phyloP scores from a whole-genome alignment of 2,797 vertebrate species.

The Tauraco hartlaubi region DNA sequence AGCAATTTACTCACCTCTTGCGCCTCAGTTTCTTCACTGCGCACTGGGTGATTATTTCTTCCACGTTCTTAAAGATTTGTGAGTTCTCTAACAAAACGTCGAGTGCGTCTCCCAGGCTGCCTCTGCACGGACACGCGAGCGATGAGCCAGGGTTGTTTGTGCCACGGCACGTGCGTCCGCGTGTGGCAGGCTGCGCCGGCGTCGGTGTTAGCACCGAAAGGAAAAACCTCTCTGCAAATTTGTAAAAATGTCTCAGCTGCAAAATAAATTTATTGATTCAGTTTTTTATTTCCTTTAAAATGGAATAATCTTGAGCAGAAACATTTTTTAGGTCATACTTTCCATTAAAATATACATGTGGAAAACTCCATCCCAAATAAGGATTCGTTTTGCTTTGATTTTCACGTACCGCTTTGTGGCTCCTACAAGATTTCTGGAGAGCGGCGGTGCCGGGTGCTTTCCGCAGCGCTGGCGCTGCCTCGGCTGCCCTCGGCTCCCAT shows the following conservation, averaged over 20 bases:
- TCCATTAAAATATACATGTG: neutral
- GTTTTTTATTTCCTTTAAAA: neutral
- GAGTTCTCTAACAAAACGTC: neutral
- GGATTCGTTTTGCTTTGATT: neutral
- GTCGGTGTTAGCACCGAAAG: neutral
- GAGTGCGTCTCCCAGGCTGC: neutral
- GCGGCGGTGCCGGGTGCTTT: neutral
- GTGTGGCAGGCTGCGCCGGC: neutral
- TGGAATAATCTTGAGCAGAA: neutral
- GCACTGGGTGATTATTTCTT: neutral
- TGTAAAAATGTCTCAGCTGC: neutral
- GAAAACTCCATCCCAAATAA: neutral
- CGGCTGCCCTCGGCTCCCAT: neutral
- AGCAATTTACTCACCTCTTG: neutral
- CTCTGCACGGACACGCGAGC: neutral
- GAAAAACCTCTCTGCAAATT: neutral
- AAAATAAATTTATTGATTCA: neutral
- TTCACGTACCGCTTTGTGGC: neutral
- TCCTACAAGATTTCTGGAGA: neutral
- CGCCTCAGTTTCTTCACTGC: neutral
- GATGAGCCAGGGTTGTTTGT: neutral
- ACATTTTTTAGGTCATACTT: neutral
- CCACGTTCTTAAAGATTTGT: neutral
- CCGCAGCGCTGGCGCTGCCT: neutral
- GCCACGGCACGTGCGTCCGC: accelerated